Conservation (phyloP, 2,888 invertebrate genomes). For the Pyrochroa serraticornis region DNA sequence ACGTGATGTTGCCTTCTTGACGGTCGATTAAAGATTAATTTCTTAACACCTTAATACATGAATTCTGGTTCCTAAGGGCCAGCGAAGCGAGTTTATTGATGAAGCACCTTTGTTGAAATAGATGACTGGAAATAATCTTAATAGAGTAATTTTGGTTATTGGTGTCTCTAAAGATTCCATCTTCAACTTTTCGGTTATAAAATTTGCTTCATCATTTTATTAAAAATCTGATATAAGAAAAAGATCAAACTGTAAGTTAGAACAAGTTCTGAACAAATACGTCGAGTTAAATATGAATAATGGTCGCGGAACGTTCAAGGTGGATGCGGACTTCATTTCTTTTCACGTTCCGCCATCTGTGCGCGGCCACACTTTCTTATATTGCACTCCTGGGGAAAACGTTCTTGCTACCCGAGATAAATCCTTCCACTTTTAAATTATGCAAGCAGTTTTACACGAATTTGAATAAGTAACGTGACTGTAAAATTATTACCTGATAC, state of each 20-base stretch:
- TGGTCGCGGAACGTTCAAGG: conserved; percentile 15
- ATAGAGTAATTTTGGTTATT: too few relatives aligned
- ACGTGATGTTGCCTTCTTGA: too few relatives aligned
- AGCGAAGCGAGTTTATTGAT: too few relatives aligned
- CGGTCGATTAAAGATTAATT: too few relatives aligned
- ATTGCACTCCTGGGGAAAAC: conserved; percentile 21
- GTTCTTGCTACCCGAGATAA: conserved; percentile 20
- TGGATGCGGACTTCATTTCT: conserved; percentile 23
- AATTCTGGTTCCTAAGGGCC: too few relatives aligned
- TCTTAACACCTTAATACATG: too few relatives aligned
- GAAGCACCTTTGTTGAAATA: too few relatives aligned
- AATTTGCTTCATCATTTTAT: too few relatives aligned
- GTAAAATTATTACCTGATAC: conserved; percentile 25
- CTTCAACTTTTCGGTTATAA: too few relatives aligned
- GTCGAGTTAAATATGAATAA: conserved; percentile 21
- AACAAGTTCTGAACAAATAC: conserved; percentile 12
- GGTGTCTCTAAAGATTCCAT: too few relatives aligned
- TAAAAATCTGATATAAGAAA: too few relatives aligned
- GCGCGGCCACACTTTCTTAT: conserved; percentile 21
- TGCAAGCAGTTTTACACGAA: conserved; percentile 28
- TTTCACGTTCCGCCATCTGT: conserved; percentile 23
- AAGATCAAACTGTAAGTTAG: background rate
- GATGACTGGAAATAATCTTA: too few relatives aligned
- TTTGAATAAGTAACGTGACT: conserved; percentile 24
- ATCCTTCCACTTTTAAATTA: conserved; percentile 27